Evolutionary conservation across 1,140 invertebrate genomes (phyloP), one percentile per base, ranked within the genome.

Genomic region (Ostrea denselamellosa): DNA sequence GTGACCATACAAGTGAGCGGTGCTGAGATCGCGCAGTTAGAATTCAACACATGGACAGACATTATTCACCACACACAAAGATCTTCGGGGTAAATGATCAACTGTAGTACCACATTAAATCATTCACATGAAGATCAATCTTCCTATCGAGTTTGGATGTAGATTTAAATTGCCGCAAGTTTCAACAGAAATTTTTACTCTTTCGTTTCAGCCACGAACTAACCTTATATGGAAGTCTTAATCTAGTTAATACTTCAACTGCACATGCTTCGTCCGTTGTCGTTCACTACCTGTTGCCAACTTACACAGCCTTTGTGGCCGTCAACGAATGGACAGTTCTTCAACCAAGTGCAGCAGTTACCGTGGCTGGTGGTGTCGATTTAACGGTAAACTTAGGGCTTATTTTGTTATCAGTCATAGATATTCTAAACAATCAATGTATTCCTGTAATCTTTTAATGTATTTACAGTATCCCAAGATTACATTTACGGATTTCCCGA

Each of bases 201-300:
- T 58, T 87, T 62, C 56, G 10, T 87, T 83, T 14, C 44, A 87
- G 86, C 0, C 71, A 87, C 0, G 44, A 22, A 53, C 12, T 87
- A 0, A 87, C 52, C 28, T 17, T 87, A 19, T 87, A 83, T 68
- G 86, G 86, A 22, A 17, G n/a, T 10, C 4, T 68, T 10, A 22
- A 28, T 19, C 52, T 87, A 8, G 77, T 52, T 19, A 87, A 83
- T 19, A 83, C 86, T 68, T 87, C 86, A 0, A 87, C 8, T 10
- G 86, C 86, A 8, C 86, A 87, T 87, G 86, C 86, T n/a, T 51
- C 81, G 9, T 58, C 82, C 22, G 86, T 87, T 10, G 83, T 58
- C 17, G 56, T 87, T 52, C 19, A 34, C 12, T 87, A 68, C 58
- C 28, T 87, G 2, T 54, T 84, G 51, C 86, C 86, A 34, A 8